phyloP scores from a whole-genome alignment of 2,888 invertebrate species.

The Sminthurinus aureus region DNA sequence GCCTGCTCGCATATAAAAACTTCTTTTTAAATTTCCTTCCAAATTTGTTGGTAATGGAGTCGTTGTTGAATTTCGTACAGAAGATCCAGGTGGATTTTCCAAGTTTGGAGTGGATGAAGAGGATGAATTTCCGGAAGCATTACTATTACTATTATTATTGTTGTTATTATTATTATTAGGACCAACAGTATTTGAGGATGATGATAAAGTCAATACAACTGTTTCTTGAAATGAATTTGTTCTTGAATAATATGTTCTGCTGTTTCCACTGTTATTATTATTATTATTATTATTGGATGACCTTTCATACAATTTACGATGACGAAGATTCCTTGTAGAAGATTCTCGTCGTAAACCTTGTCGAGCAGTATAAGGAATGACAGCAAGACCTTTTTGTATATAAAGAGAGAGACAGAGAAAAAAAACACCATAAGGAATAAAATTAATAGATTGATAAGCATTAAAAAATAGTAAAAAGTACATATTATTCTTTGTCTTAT shows the following conservation, averaged over 20 bases:
- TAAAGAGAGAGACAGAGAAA: too few species aligned
- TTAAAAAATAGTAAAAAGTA: too few species aligned
- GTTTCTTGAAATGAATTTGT: slow-evolving; percentile 5
- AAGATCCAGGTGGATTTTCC: background rate
- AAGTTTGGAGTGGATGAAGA: background rate
- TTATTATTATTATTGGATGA: background rate
- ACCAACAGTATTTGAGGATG: background rate
- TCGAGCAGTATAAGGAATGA: slow-evolving; percentile 40
- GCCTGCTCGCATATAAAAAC: slow-evolving; percentile 52
- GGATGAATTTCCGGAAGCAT: slow-evolving; percentile 4
- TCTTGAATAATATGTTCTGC: slow-evolving; percentile 15
- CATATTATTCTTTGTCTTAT: too few species aligned
- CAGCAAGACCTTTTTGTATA: slow-evolving; percentile 46
- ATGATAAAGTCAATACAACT: background rate
- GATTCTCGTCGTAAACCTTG: slow-evolving; percentile 46
- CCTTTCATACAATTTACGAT: background rate
- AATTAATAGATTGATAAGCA: too few species aligned
- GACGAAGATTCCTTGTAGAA: background rate
- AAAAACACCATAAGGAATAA: too few species aligned
- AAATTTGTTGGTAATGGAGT: slow-evolving; percentile 43
- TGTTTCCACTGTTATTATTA: background rate
- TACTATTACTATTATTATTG: background rate
- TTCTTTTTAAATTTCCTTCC: slow-evolving; percentile 48
- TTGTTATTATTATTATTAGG: background rate
- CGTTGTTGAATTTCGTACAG: background rate